These are phyloP conservation scores for Eustalomyia histrio DNA, from an alignment of 2,888 invertebrate genomes.

Conservation along the genomic window DNA sequence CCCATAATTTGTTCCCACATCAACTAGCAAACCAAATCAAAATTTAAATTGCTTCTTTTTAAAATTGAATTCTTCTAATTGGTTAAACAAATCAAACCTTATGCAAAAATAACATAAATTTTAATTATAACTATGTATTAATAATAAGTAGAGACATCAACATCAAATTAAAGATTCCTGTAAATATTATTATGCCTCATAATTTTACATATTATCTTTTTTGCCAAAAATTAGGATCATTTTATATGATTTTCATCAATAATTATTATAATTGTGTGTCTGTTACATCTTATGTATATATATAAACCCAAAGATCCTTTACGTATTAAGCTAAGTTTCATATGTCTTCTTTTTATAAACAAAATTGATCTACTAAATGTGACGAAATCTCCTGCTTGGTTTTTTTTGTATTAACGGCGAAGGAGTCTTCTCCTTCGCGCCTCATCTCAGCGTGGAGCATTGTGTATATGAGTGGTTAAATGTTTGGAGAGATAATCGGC, in stretches of 20 bases:
- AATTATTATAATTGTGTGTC: not conserved
- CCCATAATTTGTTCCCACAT: constrained; percentile 56
- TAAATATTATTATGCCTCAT: constrained; percentile 23
- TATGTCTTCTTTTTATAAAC: constrained; percentile 17
- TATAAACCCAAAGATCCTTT: constrained; percentile 49
- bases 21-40: constrained; percentile 51
- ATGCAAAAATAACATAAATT: not conserved
- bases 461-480: constrained; percentile 93
- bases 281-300: constrained; percentile 29
- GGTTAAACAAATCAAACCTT: constrained; percentile 51
- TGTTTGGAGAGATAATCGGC: constrained; percentile 95
- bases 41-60: constrained; percentile 9
- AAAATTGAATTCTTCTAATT: not conserved
- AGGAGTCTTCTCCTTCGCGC: constrained; percentile 80
- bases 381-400: not conserved
- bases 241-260: constrained; percentile 21
- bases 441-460: constrained; percentile 82
- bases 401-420: constrained; percentile 78
- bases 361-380: constrained; percentile 56
- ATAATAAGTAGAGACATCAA: constrained; percentile 15
- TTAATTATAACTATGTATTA: constrained; percentile 17
- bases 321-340: constrained; percentile 58
- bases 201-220: constrained; percentile 5
- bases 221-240: constrained; percentile 19
- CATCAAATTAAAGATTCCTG: constrained; percentile 21